phyloP scores from a whole-genome alignment of 2,888 invertebrate species.

The Empis livida region DNA sequence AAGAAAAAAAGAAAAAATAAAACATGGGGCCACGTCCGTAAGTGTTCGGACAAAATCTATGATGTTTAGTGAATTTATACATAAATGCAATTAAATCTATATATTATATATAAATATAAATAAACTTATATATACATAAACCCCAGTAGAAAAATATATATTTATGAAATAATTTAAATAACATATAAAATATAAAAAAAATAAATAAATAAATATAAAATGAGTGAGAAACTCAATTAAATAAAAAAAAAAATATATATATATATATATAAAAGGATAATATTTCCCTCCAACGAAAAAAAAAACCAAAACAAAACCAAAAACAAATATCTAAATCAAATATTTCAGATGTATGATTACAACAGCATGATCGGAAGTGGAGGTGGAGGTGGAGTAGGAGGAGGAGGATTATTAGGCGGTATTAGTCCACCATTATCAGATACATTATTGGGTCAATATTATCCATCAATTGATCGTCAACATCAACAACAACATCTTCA shows the following conservation, averaged over 20 bases:
- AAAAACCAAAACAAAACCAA: background rate
- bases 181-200: background rate
- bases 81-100: conserved; percentile 16
- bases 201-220: background rate
- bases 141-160: too few species aligned
- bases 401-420: background rate
- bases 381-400: background rate
- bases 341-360: conserved; percentile 38
- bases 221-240: conserved; percentile 7
- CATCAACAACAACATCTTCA: conserved; percentile 13
- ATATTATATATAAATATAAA: background rate
- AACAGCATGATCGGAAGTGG: conserved; percentile 26
- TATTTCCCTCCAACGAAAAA: background rate
- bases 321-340: conserved; percentile 24
- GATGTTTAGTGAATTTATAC: background rate
- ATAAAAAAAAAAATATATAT: conserved; percentile 8
- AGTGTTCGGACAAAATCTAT: conserved; percentile 37
- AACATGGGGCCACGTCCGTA: conserved; percentile 37
- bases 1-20: conserved; percentile 11
- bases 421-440: conserved; percentile 34
- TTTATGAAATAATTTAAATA: background rate
- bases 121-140: background rate
- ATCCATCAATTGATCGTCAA: conserved; percentile 13
- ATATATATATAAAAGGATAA: conserved; percentile 3
- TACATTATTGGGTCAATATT: conserved; percentile 32